Evolutionary conservation across 2,113 vertebrate species (phyloP).

Genomic region (Serinus canaria): DNA sequence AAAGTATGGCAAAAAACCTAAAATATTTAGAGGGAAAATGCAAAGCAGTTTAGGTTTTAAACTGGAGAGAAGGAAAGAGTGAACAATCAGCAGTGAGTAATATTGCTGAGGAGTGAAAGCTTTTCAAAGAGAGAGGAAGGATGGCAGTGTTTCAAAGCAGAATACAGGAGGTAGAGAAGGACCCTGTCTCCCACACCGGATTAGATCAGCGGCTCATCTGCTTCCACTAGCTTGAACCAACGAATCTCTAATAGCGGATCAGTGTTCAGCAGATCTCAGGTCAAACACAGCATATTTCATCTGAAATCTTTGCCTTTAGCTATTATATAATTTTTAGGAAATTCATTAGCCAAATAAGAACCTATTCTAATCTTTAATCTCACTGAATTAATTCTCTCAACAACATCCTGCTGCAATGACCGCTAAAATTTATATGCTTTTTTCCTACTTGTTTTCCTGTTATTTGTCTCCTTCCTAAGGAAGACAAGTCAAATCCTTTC

Average conservation of each 20-base stretch:
- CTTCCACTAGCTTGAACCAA: conserved; percentile 21
- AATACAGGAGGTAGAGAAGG: background rate
- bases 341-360: conserved; percentile 55
- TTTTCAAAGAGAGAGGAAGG: background rate
- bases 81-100: background rate
- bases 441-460: background rate
- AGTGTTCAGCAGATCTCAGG: conserved; percentile 33
- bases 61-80: background rate
- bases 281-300: conserved; percentile 29
- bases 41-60: background rate
- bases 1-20: background rate
- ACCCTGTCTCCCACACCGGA: background rate
- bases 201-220: conserved; percentile 5
- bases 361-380: conserved; percentile 38
- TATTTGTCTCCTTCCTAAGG: background rate
- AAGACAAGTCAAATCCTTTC: background rate
- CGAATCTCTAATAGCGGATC: conserved; percentile 38
- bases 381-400: conserved; percentile 37
- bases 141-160: background rate
- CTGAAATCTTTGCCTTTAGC: conserved; percentile 34
- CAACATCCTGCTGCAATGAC: conserved; percentile 6
- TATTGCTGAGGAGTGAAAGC: background rate
- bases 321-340: conserved; percentile 48
- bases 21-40: background rate
- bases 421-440: background rate